Evolutionary conservation across 2,888 invertebrate species (phyloP).

Genomic region (Steinernema hermaphroditum): DNA sequence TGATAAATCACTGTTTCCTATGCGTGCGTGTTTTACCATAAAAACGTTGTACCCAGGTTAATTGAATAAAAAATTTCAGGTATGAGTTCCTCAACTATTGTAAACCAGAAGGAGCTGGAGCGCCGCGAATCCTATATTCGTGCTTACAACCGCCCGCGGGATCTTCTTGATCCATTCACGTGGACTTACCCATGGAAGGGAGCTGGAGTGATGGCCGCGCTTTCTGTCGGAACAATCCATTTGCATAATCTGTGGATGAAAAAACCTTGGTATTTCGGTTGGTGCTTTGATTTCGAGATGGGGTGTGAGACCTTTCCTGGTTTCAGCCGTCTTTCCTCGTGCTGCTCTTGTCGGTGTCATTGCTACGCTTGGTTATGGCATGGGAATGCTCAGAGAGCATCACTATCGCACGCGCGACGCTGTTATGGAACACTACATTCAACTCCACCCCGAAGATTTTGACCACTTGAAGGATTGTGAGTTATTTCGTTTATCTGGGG

Average conservation of each 20-base stretch:
- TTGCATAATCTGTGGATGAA: constrained; percentile 56
- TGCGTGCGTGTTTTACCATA: background rate
- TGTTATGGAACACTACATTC: constrained; percentile 62
- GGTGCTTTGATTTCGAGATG: constrained; percentile 27
- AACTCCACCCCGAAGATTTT: constrained; percentile 64
- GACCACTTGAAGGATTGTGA: constrained; percentile 59
- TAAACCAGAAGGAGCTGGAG: constrained; percentile 52
- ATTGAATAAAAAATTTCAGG: constrained; percentile 23
- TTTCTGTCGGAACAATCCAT: constrained; percentile 32
- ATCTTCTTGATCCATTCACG: constrained; percentile 59
- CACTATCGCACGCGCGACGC: constrained; percentile 62
- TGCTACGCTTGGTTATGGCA: constrained; percentile 51
- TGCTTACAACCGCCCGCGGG: constrained; percentile 46
- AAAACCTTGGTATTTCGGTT: constrained; percentile 64
- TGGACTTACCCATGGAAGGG: constrained; percentile 60
- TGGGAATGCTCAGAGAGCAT: constrained; percentile 56
- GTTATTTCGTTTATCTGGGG: constrained; percentile 32
- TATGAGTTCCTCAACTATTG: constrained; percentile 60
- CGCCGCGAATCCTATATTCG: constrained; percentile 57
- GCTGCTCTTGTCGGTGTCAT: constrained; percentile 43
- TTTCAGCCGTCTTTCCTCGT: constrained; percentile 43
- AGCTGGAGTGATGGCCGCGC: constrained; percentile 31
- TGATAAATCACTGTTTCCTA: constrained; percentile 25
- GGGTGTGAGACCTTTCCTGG: background rate
- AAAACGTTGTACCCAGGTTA: background rate